These are phyloP conservation scores for Erpobdella octoculata DNA, from an alignment of 2,888 invertebrate species.

Conservation along the genomic window DNA sequence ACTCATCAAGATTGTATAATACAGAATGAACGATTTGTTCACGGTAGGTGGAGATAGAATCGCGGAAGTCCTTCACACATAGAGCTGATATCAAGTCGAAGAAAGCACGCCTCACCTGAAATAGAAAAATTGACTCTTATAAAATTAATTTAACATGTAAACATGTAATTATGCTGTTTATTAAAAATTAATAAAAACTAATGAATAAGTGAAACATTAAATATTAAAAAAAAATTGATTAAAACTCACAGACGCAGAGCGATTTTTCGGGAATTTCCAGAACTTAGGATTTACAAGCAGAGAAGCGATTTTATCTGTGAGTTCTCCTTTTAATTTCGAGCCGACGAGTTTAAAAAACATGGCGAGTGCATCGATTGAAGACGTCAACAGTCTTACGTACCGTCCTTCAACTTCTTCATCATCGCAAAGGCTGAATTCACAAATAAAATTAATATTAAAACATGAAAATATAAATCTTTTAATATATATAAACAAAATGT, in stretches of 20 bases:
- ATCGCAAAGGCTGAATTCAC: constrained; percentile 54
- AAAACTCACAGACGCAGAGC: constrained; percentile 10
- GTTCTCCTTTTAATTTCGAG: constrained; percentile 53
- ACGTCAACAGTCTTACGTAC: constrained; percentile 62
- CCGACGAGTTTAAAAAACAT: constrained; percentile 60
- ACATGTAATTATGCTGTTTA: background rate
- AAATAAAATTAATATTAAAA: no score
- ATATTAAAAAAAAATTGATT: background rate
- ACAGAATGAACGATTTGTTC: constrained; percentile 58
- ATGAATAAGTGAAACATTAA: background rate
- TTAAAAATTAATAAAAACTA: background rate
- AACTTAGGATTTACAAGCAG: constrained; percentile 59
- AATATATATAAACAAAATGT: no score
- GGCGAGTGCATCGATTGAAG: constrained; percentile 63
- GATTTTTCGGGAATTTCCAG: constrained; percentile 63
- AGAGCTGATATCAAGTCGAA: constrained; percentile 60
- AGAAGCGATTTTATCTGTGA: constrained; percentile 52
- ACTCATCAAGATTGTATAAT: constrained; percentile 64
- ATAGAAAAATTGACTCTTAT: background rate
- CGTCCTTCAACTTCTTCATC: constrained; percentile 64
- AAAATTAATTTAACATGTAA: no score
- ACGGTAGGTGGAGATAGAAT: constrained; percentile 44
- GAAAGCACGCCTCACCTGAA: constrained; percentile 23
- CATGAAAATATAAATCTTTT: no score
- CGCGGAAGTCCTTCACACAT: constrained; percentile 44